Evolutionary conservation across 2,888 invertebrate genomes (phyloP), one percentile per base, ranked within the genome.

Genomic region (Carabus problematicus): DNA sequence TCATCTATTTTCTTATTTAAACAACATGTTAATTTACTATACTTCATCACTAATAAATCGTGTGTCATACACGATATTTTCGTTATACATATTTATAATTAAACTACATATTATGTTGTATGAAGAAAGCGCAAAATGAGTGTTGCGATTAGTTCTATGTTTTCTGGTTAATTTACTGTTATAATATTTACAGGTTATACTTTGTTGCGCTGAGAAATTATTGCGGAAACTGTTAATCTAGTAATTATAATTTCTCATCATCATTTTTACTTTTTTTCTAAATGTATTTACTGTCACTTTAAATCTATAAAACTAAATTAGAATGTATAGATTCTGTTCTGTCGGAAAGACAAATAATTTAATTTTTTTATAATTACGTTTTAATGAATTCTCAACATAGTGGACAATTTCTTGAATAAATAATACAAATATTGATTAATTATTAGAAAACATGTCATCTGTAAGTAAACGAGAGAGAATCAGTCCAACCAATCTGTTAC

Each of bases 351-450:
- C 29, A 43, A 60, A 45, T 29, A 60, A 60, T 45, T 42, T 60
- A 19, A 60, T 43, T 60, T 45, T 12, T 1, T n/a, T 58, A 42
- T 58, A 42, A 12, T 18, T 12, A 45, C 11, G 16, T 45, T 19
- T 43, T 41, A 59, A 61, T n/a, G 12, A 41, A 60, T 9, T 43
- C 45, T 60, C 11, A 45, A 16, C 9, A 7, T 4, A 42, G 41
- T 55, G 42, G 54, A 16, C 54, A 54, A 42, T 52, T 55, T 18
- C 8, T 42, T 40, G 19, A 11, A 18, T 64, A 54, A 64, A 54
- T 64, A 55, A 64, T 43, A n/a, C 19, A 8, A 52, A 52, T 52
- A 49, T 49, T 64, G 55, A 64, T 64, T 45, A 64, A 64, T 64
- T 12, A 45, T 19, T 64, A 64, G 56, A 64, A 56, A 64, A 45